Conservation (phyloP, 2,888 invertebrate species). For the Mythimna impura region DNA sequence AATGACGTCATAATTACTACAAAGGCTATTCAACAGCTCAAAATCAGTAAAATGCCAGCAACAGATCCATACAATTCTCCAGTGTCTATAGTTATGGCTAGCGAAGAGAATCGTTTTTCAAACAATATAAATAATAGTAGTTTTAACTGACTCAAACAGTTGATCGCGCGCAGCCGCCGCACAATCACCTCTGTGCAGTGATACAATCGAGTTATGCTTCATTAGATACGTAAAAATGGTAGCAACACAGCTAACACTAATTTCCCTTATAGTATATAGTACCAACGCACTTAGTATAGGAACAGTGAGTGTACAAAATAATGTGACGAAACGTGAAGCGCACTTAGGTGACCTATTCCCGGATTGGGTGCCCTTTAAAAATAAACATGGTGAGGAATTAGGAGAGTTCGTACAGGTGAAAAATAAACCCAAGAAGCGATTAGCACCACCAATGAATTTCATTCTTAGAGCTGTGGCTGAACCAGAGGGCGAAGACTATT, state of each 20-base stretch:
- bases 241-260: slow-evolving; percentile 60
- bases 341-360: slow-evolving; percentile 79
- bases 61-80: slow-evolving; percentile 77
- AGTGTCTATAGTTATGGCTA: slow-evolving; percentile 66
- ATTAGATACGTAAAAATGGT: slow-evolving; percentile 65
- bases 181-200: slow-evolving; percentile 67
- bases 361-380: slow-evolving; percentile 88
- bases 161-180: slow-evolving; percentile 77
- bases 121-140: slow-evolving; percentile 90
- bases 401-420: slow-evolving; percentile 79
- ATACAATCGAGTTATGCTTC: slow-evolving; percentile 63
- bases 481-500: slow-evolving; percentile 79
- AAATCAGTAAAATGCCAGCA: slow-evolving; percentile 1
- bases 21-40: slow-evolving; percentile 31
- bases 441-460: slow-evolving; percentile 83
- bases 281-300: slow-evolving; percentile 76
- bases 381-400: slow-evolving; percentile 82
- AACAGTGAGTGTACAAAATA: slow-evolving; percentile 77
- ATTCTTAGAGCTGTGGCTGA: slow-evolving; percentile 80
- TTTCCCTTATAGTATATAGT: slow-evolving; percentile 66
- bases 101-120: slow-evolving; percentile 83
- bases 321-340: slow-evolving; percentile 79
- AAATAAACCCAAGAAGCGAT: slow-evolving; percentile 81
- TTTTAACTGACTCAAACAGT: slow-evolving; percentile 80
- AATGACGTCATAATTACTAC: slow-evolving; percentile 16